Evolutionary conservation across 2,888 invertebrate species (phyloP).

Genomic region (Muschampia plurimacula): DNA sequence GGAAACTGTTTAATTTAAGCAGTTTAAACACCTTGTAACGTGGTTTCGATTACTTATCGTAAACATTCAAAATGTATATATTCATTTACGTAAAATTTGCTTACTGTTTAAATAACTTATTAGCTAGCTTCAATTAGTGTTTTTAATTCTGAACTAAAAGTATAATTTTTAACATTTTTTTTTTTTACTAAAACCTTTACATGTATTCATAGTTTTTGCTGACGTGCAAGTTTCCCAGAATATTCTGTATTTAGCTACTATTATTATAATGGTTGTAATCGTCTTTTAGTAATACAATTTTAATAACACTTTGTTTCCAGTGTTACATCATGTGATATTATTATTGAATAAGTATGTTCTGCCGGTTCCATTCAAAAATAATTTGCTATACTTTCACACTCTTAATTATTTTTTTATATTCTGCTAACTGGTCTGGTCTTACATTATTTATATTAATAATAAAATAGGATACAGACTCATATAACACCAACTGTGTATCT

Average conservation of each 20-base stretch:
- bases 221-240: neutral
- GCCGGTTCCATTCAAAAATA: constrained; percentile 7
- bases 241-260: neutral
- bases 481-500: neutral
- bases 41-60: no score
- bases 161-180: no score
- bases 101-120: no score
- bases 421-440: neutral
- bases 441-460: neutral
- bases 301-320: constrained; percentile 9
- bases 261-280: constrained; percentile 1
- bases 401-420: neutral
- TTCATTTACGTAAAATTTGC: no score
- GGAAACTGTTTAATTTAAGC: no score
- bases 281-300: neutral
- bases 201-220: neutral
- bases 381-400: neutral
- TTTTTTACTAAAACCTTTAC: neutral
- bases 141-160: no score
- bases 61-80: no score
- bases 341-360: constrained; percentile 19
- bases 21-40: neutral
- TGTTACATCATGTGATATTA: constrained; percentile 30
- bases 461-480: neutral
- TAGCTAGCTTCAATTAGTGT: no score